Conservation (phyloP, 2,888 invertebrate species). For the Scrobipalpa atriplicella region DNA sequence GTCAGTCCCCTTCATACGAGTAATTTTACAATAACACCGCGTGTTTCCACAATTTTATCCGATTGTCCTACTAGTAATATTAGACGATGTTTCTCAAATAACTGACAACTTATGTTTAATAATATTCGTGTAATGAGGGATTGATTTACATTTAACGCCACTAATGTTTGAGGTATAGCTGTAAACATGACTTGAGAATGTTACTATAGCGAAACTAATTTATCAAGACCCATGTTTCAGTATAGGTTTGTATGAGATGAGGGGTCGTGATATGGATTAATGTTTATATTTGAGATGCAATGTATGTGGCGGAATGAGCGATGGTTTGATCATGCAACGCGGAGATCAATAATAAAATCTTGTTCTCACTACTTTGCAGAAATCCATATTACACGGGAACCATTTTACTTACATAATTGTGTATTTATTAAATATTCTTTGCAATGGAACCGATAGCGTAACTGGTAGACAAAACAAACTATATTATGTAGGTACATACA, state of each 20-base stretch:
- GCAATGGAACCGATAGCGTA: not conserved
- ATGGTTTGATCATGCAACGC: not conserved
- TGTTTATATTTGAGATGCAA: slow-evolving; percentile 25
- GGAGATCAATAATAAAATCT: slow-evolving; percentile 23
- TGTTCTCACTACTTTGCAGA: slow-evolving; percentile 36
- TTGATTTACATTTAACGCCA: slow-evolving; percentile 61
- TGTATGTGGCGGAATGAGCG: slow-evolving; percentile 2
- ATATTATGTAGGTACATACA: slow-evolving; percentile 48
- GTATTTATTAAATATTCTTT: slow-evolving; percentile 40
- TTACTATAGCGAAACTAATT: slow-evolving; percentile 10
- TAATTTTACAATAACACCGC: slow-evolving; percentile 26
- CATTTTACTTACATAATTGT: not conserved
- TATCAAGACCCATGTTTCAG: not conserved
- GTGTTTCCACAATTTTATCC: slow-evolving; percentile 45
- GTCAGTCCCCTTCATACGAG: slow-evolving; percentile 7
- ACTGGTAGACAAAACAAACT: slow-evolving; percentile 33
- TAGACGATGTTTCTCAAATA: slow-evolving; percentile 70
- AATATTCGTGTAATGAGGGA: slow-evolving; percentile 53
- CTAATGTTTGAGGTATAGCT: slow-evolving; percentile 52
- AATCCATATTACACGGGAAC: slow-evolving; percentile 34
- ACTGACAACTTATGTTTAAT: slow-evolving; percentile 65
- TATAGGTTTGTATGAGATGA: no score
- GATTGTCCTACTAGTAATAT: slow-evolving; percentile 57
- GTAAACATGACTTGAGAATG: slow-evolving; percentile 28
- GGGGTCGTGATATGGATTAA: not conserved